These are phyloP conservation scores for Scaptomyza montana DNA, from an alignment of 1,140 invertebrate genomes.

Conservation along the genomic window DNA sequence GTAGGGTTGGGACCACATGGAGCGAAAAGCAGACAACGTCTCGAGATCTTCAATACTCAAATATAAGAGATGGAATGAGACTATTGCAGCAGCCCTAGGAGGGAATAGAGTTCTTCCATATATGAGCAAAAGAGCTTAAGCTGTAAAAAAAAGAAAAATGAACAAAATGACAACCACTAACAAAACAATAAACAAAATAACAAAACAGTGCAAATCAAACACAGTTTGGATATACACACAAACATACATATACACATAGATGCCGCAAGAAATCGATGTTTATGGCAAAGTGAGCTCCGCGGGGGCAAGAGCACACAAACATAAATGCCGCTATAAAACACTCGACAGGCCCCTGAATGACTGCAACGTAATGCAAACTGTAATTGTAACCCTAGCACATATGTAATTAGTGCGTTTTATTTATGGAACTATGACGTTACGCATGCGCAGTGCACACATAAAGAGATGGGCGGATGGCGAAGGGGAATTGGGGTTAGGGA, in stretches of 20 bases:
- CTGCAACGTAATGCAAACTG: slow-evolving; percentile 2
- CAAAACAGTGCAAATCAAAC: slow-evolving; percentile 46
- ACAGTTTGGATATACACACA: slow-evolving; percentile 21
- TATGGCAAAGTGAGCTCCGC: slow-evolving; percentile 44
- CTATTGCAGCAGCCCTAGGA: slow-evolving; percentile 12
- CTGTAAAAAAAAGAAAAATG: neutral
- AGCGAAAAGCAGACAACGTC: slow-evolving; percentile 42
- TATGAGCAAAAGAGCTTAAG: slow-evolving; percentile 7
- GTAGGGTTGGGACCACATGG: slow-evolving; percentile 49
- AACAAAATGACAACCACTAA: slow-evolving; percentile 33
- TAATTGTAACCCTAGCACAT: slow-evolving; percentile 68
- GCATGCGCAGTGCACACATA: slow-evolving; percentile 39
- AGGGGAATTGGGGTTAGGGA: slow-evolving; percentile 12
- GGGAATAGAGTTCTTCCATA: neutral
- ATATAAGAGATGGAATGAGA: slow-evolving; percentile 24
- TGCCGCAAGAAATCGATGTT: slow-evolving; percentile 29
- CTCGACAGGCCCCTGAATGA: slow-evolving; percentile 38
- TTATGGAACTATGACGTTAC: slow-evolving; percentile 54
- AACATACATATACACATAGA: neutral
- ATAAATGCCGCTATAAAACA: slow-evolving; percentile 55
- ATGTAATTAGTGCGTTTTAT: slow-evolving; percentile 76
- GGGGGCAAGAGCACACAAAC: slow-evolving; percentile 53
- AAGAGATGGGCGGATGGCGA: neutral
- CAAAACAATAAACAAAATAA: slow-evolving; percentile 49
- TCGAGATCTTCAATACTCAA: slow-evolving; percentile 17